Base-by-base conservation (phyloP, 2,113 vertebrate genomes). In the Hirundichthys speculiger region DNA sequence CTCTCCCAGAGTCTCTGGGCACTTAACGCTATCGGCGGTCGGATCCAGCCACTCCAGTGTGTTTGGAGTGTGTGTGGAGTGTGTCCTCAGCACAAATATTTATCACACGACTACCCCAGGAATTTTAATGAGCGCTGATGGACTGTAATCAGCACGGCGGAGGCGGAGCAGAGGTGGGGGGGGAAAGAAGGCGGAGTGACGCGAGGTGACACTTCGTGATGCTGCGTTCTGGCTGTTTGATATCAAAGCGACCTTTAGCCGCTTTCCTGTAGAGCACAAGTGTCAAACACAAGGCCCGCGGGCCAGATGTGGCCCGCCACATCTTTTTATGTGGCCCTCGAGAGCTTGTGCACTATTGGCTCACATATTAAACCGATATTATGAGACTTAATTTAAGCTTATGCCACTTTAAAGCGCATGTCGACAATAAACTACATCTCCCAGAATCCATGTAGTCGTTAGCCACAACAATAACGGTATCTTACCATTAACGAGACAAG, bases 51-150 rank as follows among this genome's bases (percentile, higher is more conserved):
- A 42, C 86, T 85, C 65, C 41, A 82, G 81, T 73, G 85, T 86
- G 83, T 89, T 80, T 89, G 80, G 75, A 80, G 86, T 84, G 88
- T 88, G 82, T 78, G 84, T 73, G 81, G 86, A 86, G 85, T 90
- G 87, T 78, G 85, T 90, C 85, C 82, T 90, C 82, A 77, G 76
- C 72, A 64, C 87, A 89, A 90, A 89, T 90, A 90, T 90, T 88
- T 90, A 89, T 89, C 85, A 79, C 85, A 69, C 40, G 43, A 78
- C 78, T 88, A 83, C 83, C 83, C 59, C 50, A 62, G 83, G 85
- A 89, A 88, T 89, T 85, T 86, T 89, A 90, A 90, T 89, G 89
- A 89, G 87, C 82, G 42, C 80, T 82, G 86, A 89, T 82, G 74
- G 82, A 79, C 85, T 63, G 77, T 65, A 79, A 82, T 86, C 83